Evolutionary conservation across 2,888 invertebrate species (phyloP), one percentile per base, ranked within the genome.

Genomic region (Drosophila pegasa): DNA sequence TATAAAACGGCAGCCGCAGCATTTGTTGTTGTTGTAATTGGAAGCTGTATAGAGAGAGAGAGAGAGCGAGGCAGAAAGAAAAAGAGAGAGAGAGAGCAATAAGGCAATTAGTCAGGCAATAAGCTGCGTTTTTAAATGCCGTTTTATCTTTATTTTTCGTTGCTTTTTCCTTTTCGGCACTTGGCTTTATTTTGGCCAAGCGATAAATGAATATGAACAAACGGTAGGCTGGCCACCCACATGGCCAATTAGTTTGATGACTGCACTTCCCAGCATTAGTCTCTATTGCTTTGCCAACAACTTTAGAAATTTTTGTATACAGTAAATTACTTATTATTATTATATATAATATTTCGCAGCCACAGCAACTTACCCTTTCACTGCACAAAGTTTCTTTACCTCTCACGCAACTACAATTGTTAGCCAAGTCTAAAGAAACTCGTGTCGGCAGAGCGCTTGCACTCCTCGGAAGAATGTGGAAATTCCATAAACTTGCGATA

Each of bases 161-260:
- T 9, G 38, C 8, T 27, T 18, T 52, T 20, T 16, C 6, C 16
- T 37, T 35, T 43, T 57, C 54, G 41, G 22, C 4, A 4, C 38
- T 38, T 8, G 41, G 20, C 25, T 52, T 29, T 10, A 12, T 50
- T 43, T 48, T 37, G 10, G 29, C 20, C 22, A 43, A 29, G 18
- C 58, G 51, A 55, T 67, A 52, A 51, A 18, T n/a, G 51, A 41
- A 60, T 41, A 45, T 33, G 38, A 31, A 16, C 38, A 38, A 54
- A 48, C 31, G 12, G n/a, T 35, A 54, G 31, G 4, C 6, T 0
- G 65, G 27, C 80, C 80, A 78, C 78, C 84, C 80, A 75, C 73
- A 67, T 33, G 54, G 41, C 65, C 73, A 73, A 78, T 80, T 73
- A 74, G 56, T 47, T 73, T 68, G 71, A 73, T 80, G 77, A 58